These are phyloP conservation scores for Eupeodes latifasciatus DNA, from an alignment of 2,888 invertebrate species.

Conservation along the genomic window DNA sequence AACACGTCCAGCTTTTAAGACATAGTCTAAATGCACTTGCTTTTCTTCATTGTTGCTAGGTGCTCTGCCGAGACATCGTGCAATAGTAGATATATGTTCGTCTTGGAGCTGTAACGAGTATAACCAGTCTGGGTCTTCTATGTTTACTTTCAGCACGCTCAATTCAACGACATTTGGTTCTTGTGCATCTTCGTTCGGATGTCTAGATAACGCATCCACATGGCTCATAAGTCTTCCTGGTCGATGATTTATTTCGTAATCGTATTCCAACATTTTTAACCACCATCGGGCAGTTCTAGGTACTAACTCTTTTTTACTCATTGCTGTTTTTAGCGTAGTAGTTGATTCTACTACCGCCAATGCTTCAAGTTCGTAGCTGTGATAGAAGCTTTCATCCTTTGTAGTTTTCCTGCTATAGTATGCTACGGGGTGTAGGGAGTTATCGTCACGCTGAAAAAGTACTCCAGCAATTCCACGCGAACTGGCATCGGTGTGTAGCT, in stretches of 20 bases:
- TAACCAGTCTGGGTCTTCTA: slow-evolving; percentile 9
- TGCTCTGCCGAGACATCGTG: neutral
- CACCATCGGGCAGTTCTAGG: slow-evolving; percentile 68
- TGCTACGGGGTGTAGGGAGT: neutral
- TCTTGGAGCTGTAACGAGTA: slow-evolving; percentile 6
- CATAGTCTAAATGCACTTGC: slow-evolving; percentile 13
- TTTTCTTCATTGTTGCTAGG: neutral
- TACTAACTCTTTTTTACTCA: slow-evolving; percentile 54
- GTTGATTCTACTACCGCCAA: slow-evolving; percentile 63
- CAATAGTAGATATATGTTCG: neutral
- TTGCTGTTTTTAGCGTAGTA: slow-evolving; percentile 57
- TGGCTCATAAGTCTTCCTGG: slow-evolving; percentile 24
- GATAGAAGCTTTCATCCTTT: slow-evolving; percentile 78
- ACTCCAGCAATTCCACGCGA: neutral
- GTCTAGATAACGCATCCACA: slow-evolving; percentile 32
- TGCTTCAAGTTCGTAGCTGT: slow-evolving; percentile 64
- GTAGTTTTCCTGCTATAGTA: slow-evolving; percentile 73
- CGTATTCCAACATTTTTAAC: slow-evolving; percentile 68
- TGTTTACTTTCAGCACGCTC: slow-evolving; percentile 2
- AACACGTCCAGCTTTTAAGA: neutral
- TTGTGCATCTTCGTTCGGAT: neutral
- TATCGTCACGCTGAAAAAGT: neutral
- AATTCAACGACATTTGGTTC: neutral
- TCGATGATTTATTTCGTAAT: slow-evolving; percentile 63
- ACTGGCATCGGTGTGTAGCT: slow-evolving; percentile 14